Conservation (phyloP, 2,888 invertebrate species). For the Amphipyra tragopoginis region DNA sequence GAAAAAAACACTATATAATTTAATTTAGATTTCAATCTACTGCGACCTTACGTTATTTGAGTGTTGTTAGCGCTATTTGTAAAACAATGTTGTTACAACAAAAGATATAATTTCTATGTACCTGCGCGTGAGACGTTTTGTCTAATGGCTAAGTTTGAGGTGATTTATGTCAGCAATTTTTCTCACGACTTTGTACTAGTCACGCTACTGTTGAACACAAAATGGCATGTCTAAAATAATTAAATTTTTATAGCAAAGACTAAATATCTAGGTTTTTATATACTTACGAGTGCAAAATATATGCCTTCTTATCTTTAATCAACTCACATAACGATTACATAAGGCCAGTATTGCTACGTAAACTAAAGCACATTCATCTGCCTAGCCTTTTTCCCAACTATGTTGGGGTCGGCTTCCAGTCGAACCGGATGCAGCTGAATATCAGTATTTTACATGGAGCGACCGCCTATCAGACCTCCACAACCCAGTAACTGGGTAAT, state of each 20-base stretch:
- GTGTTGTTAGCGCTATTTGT: slow-evolving; percentile 77
- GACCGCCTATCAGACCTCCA: no score
- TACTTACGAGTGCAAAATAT: not conserved
- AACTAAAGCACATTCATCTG: slow-evolving; percentile 25
- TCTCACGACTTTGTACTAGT: slow-evolving; percentile 53
- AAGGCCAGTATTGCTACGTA: not conserved
- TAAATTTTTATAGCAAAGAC: slow-evolving; percentile 11
- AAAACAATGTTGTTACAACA: slow-evolving; percentile 75
- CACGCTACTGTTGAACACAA: slow-evolving; percentile 10
- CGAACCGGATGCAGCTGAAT: no score
- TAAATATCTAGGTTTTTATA: slow-evolving; percentile 13
- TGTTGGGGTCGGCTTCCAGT: no score
- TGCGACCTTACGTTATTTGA: slow-evolving; percentile 72
- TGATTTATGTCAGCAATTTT: slow-evolving; percentile 62
- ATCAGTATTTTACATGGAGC: no score
- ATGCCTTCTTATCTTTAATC: not conserved
- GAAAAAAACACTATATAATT: slow-evolving; percentile 73
- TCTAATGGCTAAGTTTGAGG: slow-evolving; percentile 50
- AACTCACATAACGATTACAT: not conserved
- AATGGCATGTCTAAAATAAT: slow-evolving; percentile 10
- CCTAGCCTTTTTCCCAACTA: no score
- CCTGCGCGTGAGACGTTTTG: slow-evolving; percentile 66
- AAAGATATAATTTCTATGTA: slow-evolving; percentile 66
- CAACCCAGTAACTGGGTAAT: no score
- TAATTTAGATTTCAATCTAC: slow-evolving; percentile 78